Percentiles rank a stretch among this genome's conserved stretches.
These are phyloP conservation scores for Candidula unifasciata DNA, from an alignment of 2,888 invertebrate species.

Conservation along the genomic window DNA sequence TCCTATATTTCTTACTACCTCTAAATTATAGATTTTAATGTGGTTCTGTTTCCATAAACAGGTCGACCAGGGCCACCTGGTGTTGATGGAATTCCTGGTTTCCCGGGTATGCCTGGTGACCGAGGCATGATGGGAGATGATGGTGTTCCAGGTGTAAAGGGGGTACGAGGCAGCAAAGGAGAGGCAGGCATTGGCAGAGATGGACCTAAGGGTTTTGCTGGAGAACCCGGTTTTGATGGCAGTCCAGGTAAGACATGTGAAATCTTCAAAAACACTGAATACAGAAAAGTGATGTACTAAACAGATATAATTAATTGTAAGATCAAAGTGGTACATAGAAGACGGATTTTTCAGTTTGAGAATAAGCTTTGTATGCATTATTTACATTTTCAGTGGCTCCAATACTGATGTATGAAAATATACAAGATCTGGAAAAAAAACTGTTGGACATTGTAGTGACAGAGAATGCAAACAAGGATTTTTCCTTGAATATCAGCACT, in stretches of 20 bases:
- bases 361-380: too few species aligned
- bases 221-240: constrained; percentile 64
- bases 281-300: too few species aligned
- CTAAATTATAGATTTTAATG: neutral
- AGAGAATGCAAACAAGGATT: too few species aligned
- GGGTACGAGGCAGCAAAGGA: constrained; percentile 49
- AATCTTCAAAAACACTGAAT: too few species aligned
- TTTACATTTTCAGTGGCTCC: too few species aligned
- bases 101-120: constrained; percentile 67
- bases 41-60: neutral
- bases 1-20: neutral
- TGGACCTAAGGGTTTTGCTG: constrained; percentile 59
- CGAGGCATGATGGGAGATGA: constrained; percentile 57
- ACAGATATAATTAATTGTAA: too few species aligned
- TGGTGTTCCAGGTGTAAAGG: constrained; percentile 42
- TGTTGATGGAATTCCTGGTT: constrained; percentile 70
- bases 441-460: too few species aligned
- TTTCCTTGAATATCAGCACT: too few species aligned
- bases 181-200: constrained; percentile 40
- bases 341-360: too few species aligned
- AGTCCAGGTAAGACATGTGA: constrained; percentile 52
- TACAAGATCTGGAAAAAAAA: too few species aligned
- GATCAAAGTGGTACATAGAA: too few species aligned
- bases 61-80: constrained; percentile 57
- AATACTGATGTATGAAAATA: too few species aligned